Conservation (phyloP, 1,140 invertebrate species). For the Hyles euphorbiae region DNA sequence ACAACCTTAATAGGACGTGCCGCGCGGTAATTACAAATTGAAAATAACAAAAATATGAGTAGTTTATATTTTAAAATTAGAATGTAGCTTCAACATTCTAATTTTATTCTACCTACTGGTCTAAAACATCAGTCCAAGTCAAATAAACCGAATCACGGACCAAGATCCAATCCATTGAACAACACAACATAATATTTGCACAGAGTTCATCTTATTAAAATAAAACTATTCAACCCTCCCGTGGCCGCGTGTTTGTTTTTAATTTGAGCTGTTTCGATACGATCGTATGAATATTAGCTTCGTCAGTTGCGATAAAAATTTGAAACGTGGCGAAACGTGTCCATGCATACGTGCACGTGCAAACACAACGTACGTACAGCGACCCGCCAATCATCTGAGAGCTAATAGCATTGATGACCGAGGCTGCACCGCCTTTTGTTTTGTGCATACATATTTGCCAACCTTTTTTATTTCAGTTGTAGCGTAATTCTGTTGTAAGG, state of each 20-base stretch:
- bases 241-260: slow-evolving; percentile 17
- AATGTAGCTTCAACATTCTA: no score
- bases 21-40: no score
- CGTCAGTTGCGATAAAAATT: slow-evolving; percentile 35
- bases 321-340: slow-evolving; percentile 36
- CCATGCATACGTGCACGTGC: slow-evolving; percentile 34
- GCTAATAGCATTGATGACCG: slow-evolving; percentile 21
- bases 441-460: not conserved
- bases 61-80: no score
- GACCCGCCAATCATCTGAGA: slow-evolving; percentile 35
- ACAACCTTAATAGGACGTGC: no score
- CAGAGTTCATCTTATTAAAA: not conserved
- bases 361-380: slow-evolving; percentile 26
- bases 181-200: no score
- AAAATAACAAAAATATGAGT: no score
- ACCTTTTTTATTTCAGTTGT: no score
- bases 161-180: no score
- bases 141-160: no score
- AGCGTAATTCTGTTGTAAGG: no score
- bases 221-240: not conserved
- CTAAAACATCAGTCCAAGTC: no score
- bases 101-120: no score
- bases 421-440: slow-evolving; percentile 1
- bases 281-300: slow-evolving; percentile 11
- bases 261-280: slow-evolving; percentile 14